phyloP scores from a whole-genome alignment of 2,888 invertebrate species.

The Scelioninae gen. 2 region DNA sequence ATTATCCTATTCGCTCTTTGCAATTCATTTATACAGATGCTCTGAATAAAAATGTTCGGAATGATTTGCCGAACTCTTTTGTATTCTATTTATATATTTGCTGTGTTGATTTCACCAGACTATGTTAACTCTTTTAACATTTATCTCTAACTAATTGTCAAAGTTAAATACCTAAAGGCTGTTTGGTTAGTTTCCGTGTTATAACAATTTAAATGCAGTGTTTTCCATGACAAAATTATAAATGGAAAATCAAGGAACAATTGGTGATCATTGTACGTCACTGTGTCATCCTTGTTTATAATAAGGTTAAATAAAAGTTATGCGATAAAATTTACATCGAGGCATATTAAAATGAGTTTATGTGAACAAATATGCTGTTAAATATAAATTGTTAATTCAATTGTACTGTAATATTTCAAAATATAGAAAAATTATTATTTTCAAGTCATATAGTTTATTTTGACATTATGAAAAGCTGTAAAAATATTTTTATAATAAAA shows the following conservation, averaged over 20 bases:
- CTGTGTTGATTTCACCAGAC: too few species aligned
- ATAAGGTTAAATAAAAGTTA: too few species aligned
- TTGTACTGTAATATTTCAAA: too few species aligned
- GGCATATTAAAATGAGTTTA: too few species aligned
- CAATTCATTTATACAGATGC: constrained; percentile 22
- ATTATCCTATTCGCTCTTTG: constrained; percentile 37
- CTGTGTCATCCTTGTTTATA: too few species aligned
- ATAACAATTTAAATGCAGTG: constrained; percentile 4
- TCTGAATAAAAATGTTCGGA: constrained; percentile 11
- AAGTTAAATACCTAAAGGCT: not conserved
- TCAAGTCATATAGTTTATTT: too few species aligned
- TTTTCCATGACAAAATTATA: too few species aligned
- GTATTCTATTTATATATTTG: not conserved
- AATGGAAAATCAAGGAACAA: constrained; percentile 1
- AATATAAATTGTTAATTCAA: not conserved
- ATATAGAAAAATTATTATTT: too few species aligned
- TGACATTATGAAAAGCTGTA: too few species aligned
- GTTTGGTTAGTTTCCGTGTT: not conserved
- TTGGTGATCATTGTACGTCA: not conserved
- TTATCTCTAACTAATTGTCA: not conserved
- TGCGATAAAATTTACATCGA: too few species aligned
- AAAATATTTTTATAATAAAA: too few species aligned
- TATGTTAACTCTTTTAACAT: too few species aligned
- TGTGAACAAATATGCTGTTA: constrained; percentile 11
- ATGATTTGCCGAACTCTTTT: not conserved